Evolutionary conservation across 2,113 vertebrate genomes (phyloP).

Genomic region (Calidris pygmaea): DNA sequence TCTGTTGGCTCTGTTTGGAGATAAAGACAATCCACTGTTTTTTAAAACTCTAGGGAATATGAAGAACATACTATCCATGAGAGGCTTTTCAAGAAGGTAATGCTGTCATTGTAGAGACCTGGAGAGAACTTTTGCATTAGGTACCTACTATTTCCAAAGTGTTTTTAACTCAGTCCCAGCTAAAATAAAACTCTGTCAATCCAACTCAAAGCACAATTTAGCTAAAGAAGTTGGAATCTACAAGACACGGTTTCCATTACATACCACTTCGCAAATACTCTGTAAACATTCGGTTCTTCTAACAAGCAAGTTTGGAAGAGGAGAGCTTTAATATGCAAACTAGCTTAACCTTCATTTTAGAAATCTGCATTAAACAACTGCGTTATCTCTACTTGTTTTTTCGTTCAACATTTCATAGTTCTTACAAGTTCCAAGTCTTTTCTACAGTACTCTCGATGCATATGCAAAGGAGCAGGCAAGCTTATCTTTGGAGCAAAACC

Average conservation of each 20-base stretch:
- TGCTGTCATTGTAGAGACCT: fast-evolving
- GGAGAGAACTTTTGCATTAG: neutral
- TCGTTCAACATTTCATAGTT: neutral
- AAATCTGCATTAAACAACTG: neutral
- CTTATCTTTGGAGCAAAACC: neutral
- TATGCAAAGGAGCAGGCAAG: neutral
- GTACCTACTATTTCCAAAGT: neutral
- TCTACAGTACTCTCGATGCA: neutral
- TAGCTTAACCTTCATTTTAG: neutral
- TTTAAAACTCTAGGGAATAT: neutral
- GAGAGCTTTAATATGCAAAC: neutral
- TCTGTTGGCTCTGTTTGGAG: neutral
- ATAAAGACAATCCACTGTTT: neutral
- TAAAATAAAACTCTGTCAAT: neutral
- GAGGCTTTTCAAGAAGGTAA: neutral
- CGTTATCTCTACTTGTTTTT: neutral
- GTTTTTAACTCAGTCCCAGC: neutral
- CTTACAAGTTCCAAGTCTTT: neutral
- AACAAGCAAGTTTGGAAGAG: neutral
- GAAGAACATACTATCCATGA: neutral
- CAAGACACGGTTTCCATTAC: neutral
- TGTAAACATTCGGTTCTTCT: neutral
- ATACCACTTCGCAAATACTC: neutral
- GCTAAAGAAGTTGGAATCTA: neutral
- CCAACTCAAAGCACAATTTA: neutral